phyloP scores from a whole-genome alignment of 1,140 invertebrate genomes.

The Tetragnatha versicolor region DNA sequence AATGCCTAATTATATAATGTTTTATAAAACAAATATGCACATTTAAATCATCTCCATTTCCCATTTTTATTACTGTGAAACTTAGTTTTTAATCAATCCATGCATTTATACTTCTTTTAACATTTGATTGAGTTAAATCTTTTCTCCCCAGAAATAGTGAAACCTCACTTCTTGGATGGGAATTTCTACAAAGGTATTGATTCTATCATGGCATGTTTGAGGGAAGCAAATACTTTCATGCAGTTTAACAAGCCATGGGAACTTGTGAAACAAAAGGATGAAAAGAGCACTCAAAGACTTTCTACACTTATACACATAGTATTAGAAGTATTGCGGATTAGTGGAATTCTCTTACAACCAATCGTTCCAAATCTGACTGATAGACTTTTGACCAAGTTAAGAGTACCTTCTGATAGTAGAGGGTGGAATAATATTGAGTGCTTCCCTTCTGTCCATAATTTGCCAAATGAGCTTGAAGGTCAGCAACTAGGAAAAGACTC shows the following conservation, averaged over 20 bases:
- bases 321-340: conserved; percentile 82
- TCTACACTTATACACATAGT: conserved; percentile 79
- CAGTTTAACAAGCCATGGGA: conserved; percentile 87
- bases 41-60: too few species aligned
- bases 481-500: neutral
- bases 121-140: neutral
- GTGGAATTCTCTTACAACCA: conserved; percentile 80
- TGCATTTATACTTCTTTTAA: neutral
- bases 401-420: conserved; percentile 56
- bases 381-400: conserved; percentile 67
- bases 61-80: too few species aligned
- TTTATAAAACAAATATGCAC: too few species aligned
- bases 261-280: conserved; percentile 69
- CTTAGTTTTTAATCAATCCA: neutral
- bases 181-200: conserved; percentile 87
- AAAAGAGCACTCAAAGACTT: conserved; percentile 67
- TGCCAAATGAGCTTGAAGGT: conserved; percentile 11
- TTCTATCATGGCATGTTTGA: conserved; percentile 75
- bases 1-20: too few species aligned
- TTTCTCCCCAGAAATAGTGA: conserved; percentile 33
- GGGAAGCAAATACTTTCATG: conserved; percentile 84
- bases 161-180: conserved; percentile 75
- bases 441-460: conserved; percentile 39
- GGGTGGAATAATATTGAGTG: conserved; percentile 40
- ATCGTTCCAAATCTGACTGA: conserved; percentile 78